phyloP scores from a whole-genome alignment of 2,888 invertebrate genomes.

The Vandiemenella viatica region DNA sequence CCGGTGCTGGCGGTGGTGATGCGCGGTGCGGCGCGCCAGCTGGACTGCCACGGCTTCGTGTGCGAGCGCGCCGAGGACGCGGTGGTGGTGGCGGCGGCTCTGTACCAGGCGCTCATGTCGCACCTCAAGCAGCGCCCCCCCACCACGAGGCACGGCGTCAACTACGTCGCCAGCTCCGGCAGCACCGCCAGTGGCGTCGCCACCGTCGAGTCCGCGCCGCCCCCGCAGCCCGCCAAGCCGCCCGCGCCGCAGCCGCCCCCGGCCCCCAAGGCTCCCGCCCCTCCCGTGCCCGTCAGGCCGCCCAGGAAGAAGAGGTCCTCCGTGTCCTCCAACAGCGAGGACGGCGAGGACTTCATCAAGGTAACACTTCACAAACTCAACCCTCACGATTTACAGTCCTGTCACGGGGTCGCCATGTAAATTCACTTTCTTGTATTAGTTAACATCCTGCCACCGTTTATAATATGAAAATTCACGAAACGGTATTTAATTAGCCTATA shows the following conservation, averaged over 20 bases:
- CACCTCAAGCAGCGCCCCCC: constrained; percentile 40
- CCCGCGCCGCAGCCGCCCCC: neutral
- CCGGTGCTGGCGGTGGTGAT: constrained; percentile 83
- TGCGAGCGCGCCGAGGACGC: constrained; percentile 83
- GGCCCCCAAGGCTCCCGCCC: constrained; percentile 4
- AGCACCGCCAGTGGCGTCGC: constrained; percentile 31
- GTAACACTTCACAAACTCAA: no score
- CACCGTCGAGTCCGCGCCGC: neutral
- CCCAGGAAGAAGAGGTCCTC: constrained; percentile 59
- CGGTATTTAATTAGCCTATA: no score
- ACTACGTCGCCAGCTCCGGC: constrained; percentile 59
- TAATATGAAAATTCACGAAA: no score
- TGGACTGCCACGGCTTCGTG: constrained; percentile 84
- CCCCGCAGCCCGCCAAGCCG: neutral
- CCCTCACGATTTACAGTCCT: no score
- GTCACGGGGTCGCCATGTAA: no score
- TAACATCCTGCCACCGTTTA: no score
- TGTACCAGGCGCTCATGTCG: constrained; percentile 76
- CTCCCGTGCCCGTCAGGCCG: constrained; percentile 45
- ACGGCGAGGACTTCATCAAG: constrained; percentile 23
- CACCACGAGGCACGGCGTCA: constrained; percentile 42
- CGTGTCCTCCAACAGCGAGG: constrained; percentile 38
- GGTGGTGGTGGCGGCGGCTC: constrained; percentile 77
- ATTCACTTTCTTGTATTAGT: no score
- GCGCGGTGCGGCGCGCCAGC: constrained; percentile 57